Conservation (phyloP, 2,797 vertebrate species). For the Sphaeramia orbicularis region DNA sequence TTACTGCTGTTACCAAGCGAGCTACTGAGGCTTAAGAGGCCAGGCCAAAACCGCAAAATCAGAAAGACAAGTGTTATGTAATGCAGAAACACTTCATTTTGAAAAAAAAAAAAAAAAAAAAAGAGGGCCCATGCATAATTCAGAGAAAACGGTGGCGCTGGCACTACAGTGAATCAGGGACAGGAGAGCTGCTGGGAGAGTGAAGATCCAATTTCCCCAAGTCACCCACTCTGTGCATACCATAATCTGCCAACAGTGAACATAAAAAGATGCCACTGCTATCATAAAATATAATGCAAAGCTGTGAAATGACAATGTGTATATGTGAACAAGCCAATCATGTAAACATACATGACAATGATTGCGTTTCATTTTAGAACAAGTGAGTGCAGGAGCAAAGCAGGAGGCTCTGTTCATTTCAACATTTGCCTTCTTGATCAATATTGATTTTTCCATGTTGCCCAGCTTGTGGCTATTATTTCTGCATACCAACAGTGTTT, state of each 20-base stretch:
- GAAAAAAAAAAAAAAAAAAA: constrained; percentile 23
- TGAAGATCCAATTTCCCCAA: constrained; percentile 65
- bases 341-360: not conserved
- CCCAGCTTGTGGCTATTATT: constrained; percentile 22
- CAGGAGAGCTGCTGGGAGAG: constrained; percentile 50
- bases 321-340: not conserved
- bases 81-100: constrained; percentile 45
- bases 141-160: constrained; percentile 61
- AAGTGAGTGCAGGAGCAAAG: constrained; percentile 11
- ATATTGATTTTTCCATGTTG: constrained; percentile 57
- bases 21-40: constrained; percentile 18
- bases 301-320: constrained; percentile 28
- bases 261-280: constrained; percentile 30
- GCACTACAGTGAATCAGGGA: constrained; percentile 63
- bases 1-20: constrained; percentile 29
- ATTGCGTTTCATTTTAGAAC: constrained; percentile 1
- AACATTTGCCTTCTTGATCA: constrained; percentile 26
- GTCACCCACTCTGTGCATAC: constrained; percentile 47
- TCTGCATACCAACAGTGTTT: constrained; percentile 33
- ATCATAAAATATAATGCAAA: constrained; percentile 33
- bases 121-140: constrained; percentile 71
- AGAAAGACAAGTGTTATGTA: constrained; percentile 58
- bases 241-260: constrained; percentile 5
- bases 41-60: constrained; percentile 43
- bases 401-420: not conserved